A percentile compares a stretch with the other conserved stretches of the same genome.
Evolutionary conservation across 2,797 vertebrate genomes (phyloP).

Genomic region (Poeciliopsis paucimaculata): DNA sequence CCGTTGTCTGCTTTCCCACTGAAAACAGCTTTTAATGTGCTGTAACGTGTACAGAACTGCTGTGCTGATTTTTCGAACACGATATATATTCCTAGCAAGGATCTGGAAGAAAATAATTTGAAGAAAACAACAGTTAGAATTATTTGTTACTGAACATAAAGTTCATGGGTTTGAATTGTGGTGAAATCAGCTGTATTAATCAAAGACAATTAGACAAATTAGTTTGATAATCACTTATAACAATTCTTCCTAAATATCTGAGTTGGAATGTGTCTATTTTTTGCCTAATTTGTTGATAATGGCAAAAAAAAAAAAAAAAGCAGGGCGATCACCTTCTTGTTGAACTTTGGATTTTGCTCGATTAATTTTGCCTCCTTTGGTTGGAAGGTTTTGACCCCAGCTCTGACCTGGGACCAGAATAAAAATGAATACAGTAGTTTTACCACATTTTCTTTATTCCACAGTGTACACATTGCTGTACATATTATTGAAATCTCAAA

Average conservation of each 20-base stretch:
- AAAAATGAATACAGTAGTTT: neutral
- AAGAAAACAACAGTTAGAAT: conserved; percentile 73
- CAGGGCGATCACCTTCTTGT: conserved; percentile 87
- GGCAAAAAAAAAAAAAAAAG: neutral
- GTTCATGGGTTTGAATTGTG: conserved; percentile 68
- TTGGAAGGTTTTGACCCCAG: conserved; percentile 88
- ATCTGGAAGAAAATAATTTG: conserved; percentile 83
- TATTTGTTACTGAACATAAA: conserved; percentile 69
- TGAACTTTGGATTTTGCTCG: conserved; percentile 91
- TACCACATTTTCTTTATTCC: neutral
- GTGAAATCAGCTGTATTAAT: conserved; percentile 64
- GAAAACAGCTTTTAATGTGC: conserved; percentile 97
- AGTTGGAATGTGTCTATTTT: conserved; percentile 16
- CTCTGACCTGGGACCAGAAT: conserved; percentile 84
- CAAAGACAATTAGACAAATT: conserved; percentile 61
- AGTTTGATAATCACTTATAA: conserved; percentile 43
- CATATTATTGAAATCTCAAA: neutral
- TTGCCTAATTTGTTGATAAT: neutral
- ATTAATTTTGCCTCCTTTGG: conserved; percentile 87
- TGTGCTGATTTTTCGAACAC: conserved; percentile 94
- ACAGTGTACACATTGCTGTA: neutral
- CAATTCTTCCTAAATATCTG: conserved; percentile 15
- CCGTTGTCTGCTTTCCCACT: conserved; percentile 92
- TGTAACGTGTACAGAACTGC: conserved; percentile 92
- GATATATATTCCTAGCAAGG: conserved; percentile 93